phyloP scores from a whole-genome alignment of 2,888 invertebrate species.

The Anodontia alba region DNA sequence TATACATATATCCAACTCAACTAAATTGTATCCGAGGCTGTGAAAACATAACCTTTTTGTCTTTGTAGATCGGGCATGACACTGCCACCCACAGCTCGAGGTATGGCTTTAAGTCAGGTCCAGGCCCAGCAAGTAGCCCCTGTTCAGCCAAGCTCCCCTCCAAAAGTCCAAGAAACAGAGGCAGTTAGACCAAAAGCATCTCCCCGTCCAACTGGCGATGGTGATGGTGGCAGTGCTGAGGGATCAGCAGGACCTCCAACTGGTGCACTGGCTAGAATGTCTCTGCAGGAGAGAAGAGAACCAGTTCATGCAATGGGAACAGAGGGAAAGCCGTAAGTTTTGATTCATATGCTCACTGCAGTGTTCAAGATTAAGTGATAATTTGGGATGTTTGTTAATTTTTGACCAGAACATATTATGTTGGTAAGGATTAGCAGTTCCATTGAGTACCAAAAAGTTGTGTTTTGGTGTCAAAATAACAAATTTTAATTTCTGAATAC shows the following conservation, averaged over 20 bases:
- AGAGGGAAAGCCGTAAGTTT: constrained; percentile 68
- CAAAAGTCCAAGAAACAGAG: constrained; percentile 1
- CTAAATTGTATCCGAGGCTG: too few species aligned
- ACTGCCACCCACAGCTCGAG: constrained; percentile 29
- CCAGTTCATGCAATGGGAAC: constrained; percentile 56
- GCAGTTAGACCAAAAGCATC: neutral
- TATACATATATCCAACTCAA: too few species aligned
- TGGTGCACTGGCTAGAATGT: constrained; percentile 45
- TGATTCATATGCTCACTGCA: too few species aligned
- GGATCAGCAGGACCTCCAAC: constrained; percentile 24
- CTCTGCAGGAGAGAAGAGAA: constrained; percentile 43
- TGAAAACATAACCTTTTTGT: too few species aligned
- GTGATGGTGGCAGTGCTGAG: neutral
- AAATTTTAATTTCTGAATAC: too few species aligned
- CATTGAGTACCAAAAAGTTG: too few species aligned
- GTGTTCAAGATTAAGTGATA: too few species aligned
- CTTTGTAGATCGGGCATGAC: constrained; percentile 43
- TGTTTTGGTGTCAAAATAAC: too few species aligned
- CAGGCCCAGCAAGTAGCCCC: constrained; percentile 12
- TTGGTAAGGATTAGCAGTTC: too few species aligned
- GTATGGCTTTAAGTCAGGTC: constrained; percentile 4
- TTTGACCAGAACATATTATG: too few species aligned
- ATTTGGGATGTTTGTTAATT: too few species aligned
- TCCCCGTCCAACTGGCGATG: neutral
- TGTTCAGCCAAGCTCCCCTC: constrained; percentile 10